Percentiles rank a stretch among this genome's conserved stretches.
Conservation (phyloP, 2,113 vertebrate species). For the Stegastes partitus region DNA sequence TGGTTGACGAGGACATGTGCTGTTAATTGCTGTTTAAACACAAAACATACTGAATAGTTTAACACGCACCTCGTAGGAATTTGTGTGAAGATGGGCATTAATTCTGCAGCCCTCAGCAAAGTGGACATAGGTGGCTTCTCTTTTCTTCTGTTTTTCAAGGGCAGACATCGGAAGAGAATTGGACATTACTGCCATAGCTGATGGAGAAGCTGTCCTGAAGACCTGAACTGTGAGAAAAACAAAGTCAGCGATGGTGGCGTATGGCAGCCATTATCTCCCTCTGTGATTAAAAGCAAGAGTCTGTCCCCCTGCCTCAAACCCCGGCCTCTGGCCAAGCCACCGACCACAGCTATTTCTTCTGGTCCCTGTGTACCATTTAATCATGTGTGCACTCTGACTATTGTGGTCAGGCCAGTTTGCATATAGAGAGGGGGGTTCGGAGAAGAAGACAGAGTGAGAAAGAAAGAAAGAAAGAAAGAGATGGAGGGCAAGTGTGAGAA, state of each 20-base stretch:
- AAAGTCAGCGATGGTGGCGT: constrained; percentile 64
- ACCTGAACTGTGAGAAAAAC: constrained; percentile 61
- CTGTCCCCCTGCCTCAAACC: constrained; percentile 66
- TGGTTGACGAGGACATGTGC: background rate
- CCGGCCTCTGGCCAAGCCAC: constrained; percentile 78
- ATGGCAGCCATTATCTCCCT: constrained; percentile 87
- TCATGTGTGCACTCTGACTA: constrained; percentile 78
- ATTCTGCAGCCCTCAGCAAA: constrained; percentile 43
- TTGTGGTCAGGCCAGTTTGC: constrained; percentile 86
- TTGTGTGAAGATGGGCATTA: constrained; percentile 74
- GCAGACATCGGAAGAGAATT: constrained; percentile 40
- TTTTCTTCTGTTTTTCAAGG: background rate
- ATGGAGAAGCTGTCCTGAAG: constrained; percentile 43
- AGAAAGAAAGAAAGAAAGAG: constrained; percentile 46
- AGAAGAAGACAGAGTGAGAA: constrained; percentile 3
- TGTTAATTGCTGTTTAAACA: background rate
- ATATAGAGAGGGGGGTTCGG: constrained; percentile 60
- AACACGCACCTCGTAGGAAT: background rate
- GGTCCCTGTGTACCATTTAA: constrained; percentile 81
- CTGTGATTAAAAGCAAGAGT: constrained; percentile 89
- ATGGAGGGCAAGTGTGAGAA: constrained; percentile 60
- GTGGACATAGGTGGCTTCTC: background rate
- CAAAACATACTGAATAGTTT: background rate
- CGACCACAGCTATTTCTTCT: constrained; percentile 88
- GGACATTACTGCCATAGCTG: constrained; percentile 67